phyloP scores from a whole-genome alignment of 2,797 vertebrate species.

The Coracias cyanogaster region DNA sequence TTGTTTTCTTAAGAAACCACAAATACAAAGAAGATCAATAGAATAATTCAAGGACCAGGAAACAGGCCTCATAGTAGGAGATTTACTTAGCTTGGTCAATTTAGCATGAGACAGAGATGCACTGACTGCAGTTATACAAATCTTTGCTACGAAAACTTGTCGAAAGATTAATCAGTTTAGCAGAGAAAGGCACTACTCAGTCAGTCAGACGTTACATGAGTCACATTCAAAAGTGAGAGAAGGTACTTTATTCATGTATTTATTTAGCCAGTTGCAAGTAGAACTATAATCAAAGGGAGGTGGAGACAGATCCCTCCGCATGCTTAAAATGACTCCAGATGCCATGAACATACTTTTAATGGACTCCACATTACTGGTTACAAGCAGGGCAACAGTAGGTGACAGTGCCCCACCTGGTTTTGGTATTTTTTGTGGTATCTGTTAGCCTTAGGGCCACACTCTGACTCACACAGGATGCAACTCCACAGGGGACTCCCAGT shows the following conservation, averaged over 20 bases:
- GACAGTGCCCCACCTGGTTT: not conserved
- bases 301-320: not conserved
- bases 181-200: not conserved
- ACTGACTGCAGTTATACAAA: not conserved
- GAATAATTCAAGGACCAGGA: not conserved
- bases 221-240: not conserved
- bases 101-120: not conserved
- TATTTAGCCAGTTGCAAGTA: not conserved
- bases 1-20: constrained; percentile 40
- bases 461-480: not conserved
- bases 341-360: not conserved
- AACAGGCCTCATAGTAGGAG: not conserved
- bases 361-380: not conserved
- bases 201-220: not conserved
- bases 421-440: not conserved
- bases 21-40: constrained; percentile 22
- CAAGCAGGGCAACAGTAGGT: not conserved
- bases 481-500: rapidly evolving
- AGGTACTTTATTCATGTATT: not conserved
- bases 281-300: not conserved
- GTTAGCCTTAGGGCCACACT: not conserved
- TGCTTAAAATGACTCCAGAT: not conserved
- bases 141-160: not conserved
- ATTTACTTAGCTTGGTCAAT: not conserved
- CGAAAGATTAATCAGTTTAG: not conserved